Base-by-base conservation (phyloP, 2,113 vertebrate genomes). In the Lucifuga dentata region DNA sequence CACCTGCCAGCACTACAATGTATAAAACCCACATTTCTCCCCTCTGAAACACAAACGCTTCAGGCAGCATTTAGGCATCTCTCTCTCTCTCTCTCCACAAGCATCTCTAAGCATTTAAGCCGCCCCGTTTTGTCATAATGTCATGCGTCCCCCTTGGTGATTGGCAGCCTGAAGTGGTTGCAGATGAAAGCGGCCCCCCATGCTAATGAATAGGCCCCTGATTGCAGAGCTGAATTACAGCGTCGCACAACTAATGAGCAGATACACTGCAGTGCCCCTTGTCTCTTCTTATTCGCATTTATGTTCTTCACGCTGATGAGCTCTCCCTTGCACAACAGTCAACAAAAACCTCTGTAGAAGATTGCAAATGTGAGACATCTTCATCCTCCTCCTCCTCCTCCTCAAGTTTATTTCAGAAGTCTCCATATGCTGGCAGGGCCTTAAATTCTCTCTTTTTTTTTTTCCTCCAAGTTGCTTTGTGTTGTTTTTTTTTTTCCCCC, bases 171-270 rank as follows among this genome's bases (percentile, higher is more conserved):
- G 91, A 94, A 98, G 96, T 96, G 95, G 93, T 92, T 94, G 92
- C 95, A 95, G 95, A 97, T 96, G 95, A 97, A 95, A 97, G 95
- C 94, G 95, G 73, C 94, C 95, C 96, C 95, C 95, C 91, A 94
- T 94, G 93, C 95, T 98, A 98, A 98, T 98, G 97, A 98, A 99
- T 98, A 98, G 95, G 93, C 94, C 95, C 90, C 97, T 99, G 97
- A 99, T 98, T 99, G 96, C 96, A 96, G 95, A 86, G 96, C 96
- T 92, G 96, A 97, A 98, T 98, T 98, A 96, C 93, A 93, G 94
- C 94, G 92, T 93, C 91, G 94, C 93, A 93, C 93, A 93, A 91
- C 93, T 95, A 96, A 95, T 85, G 94, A 95, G 96, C 95, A 97
- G 96, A 98, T 97, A 97, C 94, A 81, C 80, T 68, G 84, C 85